Base-by-base conservation (phyloP, 2,113 vertebrate species). In the Phodopus roborovskii region DNA sequence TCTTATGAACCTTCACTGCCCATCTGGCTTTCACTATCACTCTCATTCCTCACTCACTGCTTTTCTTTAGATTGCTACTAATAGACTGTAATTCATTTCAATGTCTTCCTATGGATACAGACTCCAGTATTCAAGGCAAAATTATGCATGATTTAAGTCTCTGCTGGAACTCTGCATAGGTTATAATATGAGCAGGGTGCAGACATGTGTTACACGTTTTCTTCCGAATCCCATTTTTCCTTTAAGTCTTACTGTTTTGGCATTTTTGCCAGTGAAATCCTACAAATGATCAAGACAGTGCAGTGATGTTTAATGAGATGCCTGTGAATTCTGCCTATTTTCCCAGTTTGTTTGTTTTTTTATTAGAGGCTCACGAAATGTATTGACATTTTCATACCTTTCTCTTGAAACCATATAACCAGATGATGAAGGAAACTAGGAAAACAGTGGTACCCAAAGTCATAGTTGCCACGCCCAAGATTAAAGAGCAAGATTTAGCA, bases 341-440 rank as follows among this genome's bases (percentile, higher is more conserved):
- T 89, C 50, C 87, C 50, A 48, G 30, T 90, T 94, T 64, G 66
- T 9, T 89, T 87, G 28, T 89, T 79, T 48, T 95, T 48, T 66
- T 50, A 70, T 81, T 95, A 93, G 74, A 95, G 95, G 68, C 13
- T 90, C 58, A 36, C 73, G 26, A 92, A 33, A 95, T 62, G 78
- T 87, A 97, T 96, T 93, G 91, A 3, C 30, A 85, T 60, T 96
- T 75, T 95, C 91, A 96, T 62, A 56, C 30, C 68, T 85, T 93
- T 81, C 93, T 97, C 90, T 95, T 90, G 94, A 56, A 78, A 95
- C 96, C 3, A 74, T 97, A 98, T 97, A 7, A 96, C 88, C 97
- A 99, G 99, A 95, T 98, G 68, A 98, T 77, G 97, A 99, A 98
- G 97, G 98, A 99, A 98, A 97, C 98, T 95, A 98, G 98, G 73